Percentiles rank a stretch among this genome's conserved stretches.
Evolutionary conservation across 2,113 vertebrate species (phyloP).

Genomic region (Falco punctatus): DNA sequence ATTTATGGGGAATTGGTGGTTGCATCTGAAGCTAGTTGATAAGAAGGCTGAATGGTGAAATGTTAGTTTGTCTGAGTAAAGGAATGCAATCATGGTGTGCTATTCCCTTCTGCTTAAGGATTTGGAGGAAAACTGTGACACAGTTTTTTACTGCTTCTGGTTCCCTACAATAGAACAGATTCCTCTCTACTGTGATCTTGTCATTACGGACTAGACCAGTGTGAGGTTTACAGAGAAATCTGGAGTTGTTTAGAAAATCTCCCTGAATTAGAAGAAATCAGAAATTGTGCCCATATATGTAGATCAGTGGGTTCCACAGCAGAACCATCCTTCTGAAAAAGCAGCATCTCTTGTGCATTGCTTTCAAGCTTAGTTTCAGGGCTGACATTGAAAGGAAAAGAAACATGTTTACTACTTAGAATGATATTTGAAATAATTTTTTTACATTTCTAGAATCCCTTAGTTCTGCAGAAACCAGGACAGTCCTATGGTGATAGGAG

Average conservation of each 20-base stretch:
- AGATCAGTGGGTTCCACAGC: background rate
- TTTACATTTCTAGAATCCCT: background rate
- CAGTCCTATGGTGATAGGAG: background rate
- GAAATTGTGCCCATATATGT: background rate
- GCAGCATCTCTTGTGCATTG: background rate
- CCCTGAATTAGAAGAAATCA: background rate
- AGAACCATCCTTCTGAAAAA: background rate
- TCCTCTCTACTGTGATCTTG: background rate
- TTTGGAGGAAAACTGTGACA: background rate
- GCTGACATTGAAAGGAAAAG: background rate
- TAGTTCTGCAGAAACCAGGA: background rate
- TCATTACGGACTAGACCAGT: background rate
- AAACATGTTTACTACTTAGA: background rate
- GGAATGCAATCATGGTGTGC: background rate
- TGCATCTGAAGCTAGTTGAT: background rate
- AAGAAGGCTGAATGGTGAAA: background rate
- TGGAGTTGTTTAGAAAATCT: background rate
- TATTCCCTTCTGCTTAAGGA: background rate
- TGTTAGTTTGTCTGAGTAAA: background rate
- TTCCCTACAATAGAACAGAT: background rate
- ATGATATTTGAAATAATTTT: background rate
- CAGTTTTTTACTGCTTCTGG: background rate
- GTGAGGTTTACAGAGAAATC: background rate
- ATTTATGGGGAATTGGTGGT: background rate
- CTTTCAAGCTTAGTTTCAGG: background rate